Percentiles rank a stretch among this genome's conserved stretches.
These are phyloP conservation scores for Ligdia adustata DNA, from an alignment of 2,888 invertebrate genomes.

Conservation along the genomic window DNA sequence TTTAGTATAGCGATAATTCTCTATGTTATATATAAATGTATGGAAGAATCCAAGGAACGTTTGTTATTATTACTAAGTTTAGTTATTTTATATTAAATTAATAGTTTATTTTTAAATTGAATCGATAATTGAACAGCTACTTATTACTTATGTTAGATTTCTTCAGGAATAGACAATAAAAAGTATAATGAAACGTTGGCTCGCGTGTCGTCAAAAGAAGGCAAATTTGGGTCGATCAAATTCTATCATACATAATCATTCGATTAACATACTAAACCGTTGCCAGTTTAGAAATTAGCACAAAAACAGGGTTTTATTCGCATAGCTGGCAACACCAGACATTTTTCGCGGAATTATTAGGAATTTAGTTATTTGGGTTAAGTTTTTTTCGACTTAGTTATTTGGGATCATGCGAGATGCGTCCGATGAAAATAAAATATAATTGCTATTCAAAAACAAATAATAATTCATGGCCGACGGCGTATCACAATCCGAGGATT, in stretches of 20 bases:
- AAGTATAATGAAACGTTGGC: slow-evolving; percentile 3
- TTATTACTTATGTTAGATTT: neutral
- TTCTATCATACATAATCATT: slow-evolving; percentile 48
- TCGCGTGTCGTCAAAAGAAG: slow-evolving; percentile 31
- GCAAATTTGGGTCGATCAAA: slow-evolving; percentile 27
- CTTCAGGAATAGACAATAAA: neutral
- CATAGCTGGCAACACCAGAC: slow-evolving; percentile 56
- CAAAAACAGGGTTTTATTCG: slow-evolving; percentile 46
- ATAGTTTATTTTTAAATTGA: no score
- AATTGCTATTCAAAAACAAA: slow-evolving; percentile 83
- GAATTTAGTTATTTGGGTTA: slow-evolving; percentile 34
- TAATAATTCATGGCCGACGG: slow-evolving; percentile 76
- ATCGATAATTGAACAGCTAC: no score
- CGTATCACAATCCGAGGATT: slow-evolving; percentile 73
- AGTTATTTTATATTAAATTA: no score
- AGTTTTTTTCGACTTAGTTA: slow-evolving; percentile 21
- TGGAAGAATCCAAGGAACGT: no score
- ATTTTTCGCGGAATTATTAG: slow-evolving; percentile 75
- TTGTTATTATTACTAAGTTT: no score
- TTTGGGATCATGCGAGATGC: slow-evolving; percentile 64
- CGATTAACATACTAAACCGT: slow-evolving; percentile 58
- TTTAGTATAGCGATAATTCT: no score
- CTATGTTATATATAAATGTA: no score
- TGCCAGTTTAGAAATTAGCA: slow-evolving; percentile 42
- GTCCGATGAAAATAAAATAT: slow-evolving; percentile 80